phyloP scores from a whole-genome alignment of 2,888 invertebrate genomes.

The Morinoia aosen region DNA sequence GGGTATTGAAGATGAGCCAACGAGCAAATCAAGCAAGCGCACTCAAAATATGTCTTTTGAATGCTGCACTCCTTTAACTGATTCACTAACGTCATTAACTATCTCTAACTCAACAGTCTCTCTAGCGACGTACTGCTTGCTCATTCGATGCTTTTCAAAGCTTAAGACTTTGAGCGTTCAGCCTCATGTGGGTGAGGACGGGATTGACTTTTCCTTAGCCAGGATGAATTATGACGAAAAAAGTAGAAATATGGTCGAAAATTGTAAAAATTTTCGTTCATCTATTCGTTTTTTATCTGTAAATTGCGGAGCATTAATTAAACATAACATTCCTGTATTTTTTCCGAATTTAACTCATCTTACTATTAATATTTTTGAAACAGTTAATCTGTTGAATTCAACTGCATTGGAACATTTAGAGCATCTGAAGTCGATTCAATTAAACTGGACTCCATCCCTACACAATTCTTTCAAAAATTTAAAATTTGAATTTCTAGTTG shows the following conservation, averaged over 20 bases:
- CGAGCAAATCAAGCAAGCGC: background rate
- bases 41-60: background rate
- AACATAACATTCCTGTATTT: background rate
- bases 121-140: background rate
- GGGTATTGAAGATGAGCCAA: background rate
- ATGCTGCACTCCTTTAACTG: background rate
- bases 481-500: background rate
- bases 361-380: background rate
- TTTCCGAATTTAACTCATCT: background rate
- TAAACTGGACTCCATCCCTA: background rate
- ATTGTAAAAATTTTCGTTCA: background rate
- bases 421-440: background rate
- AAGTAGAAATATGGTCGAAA: background rate
- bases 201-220: background rate
- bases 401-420: background rate
- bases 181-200: background rate
- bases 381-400: background rate
- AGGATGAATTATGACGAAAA: background rate
- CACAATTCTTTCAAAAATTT: background rate
- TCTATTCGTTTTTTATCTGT: background rate
- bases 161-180: background rate
- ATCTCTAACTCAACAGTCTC: conserved; percentile 12
- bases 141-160: background rate
- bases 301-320: background rate
- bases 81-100: background rate